These are phyloP conservation scores for Dendroctonus ponderosae DNA, from an alignment of 1,140 invertebrate genomes.

Conservation along the genomic window DNA sequence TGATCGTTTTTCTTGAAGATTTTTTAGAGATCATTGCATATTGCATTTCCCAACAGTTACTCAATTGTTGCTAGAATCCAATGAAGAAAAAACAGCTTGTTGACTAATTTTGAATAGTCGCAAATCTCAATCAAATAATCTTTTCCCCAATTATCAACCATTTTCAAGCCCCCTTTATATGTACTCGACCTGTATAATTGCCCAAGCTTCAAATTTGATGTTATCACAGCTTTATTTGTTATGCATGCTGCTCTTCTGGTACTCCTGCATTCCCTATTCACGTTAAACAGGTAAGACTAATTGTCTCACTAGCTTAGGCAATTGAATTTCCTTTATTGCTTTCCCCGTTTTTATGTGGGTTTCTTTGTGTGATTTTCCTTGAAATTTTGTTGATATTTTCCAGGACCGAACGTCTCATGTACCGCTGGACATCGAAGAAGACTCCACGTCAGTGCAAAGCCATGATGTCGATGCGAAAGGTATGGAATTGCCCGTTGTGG, in stretches of 20 bases:
- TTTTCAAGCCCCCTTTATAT: too few relatives aligned
- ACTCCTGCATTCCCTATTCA: slow-evolving; percentile 50
- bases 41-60: too few relatives aligned
- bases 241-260: slow-evolving; percentile 62
- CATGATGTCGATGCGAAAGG: slow-evolving; percentile 75
- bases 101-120: too few relatives aligned
- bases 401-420: slow-evolving; percentile 84
- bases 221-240: slow-evolving; percentile 53
- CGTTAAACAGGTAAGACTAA: slow-evolving; percentile 27
- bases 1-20: too few relatives aligned
- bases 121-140: too few relatives aligned
- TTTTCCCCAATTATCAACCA: too few relatives aligned
- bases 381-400: slow-evolving; percentile 32
- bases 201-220: slow-evolving; percentile 19
- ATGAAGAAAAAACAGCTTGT: too few relatives aligned
- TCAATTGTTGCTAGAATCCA: too few relatives aligned
- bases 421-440: slow-evolving; percentile 86
- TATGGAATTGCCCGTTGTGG: slow-evolving; percentile 41
- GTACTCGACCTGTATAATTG: too few relatives aligned
- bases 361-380: slow-evolving; percentile 1
- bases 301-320: background rate
- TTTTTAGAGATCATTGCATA: too few relatives aligned
- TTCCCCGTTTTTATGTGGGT: background rate
- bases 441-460: slow-evolving; percentile 75
- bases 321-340: background rate